Evolutionary conservation across 2,888 invertebrate genomes (phyloP).

Genomic region (Tortricodes alternella): DNA sequence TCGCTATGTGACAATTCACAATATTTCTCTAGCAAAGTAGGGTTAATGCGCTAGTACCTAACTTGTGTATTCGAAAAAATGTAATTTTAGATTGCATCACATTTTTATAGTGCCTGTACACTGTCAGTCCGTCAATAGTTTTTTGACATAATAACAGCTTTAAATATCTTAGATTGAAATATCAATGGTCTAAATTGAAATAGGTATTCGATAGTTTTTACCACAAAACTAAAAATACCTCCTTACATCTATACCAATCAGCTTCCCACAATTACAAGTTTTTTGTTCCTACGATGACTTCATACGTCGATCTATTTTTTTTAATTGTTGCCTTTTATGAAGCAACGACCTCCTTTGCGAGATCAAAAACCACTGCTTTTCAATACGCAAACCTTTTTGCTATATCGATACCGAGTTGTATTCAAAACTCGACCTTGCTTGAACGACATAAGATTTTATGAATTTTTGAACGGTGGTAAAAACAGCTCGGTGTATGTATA

Average conservation of each 20-base stretch:
- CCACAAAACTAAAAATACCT: not conserved
- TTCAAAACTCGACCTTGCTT: not conserved
- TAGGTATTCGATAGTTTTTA: slow-evolving; percentile 4
- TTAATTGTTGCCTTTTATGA: slow-evolving; percentile 29
- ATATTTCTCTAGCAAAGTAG: too few species aligned
- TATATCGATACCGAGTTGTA: not conserved
- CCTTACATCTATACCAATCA: slow-evolving; percentile 17
- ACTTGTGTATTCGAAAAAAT: too few species aligned
- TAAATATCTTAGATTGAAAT: not conserved
- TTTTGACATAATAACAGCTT: too few species aligned
- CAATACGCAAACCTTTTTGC: slow-evolving; percentile 16
- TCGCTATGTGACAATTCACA: too few species aligned
- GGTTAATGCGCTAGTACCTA: too few species aligned
- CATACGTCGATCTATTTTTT: slow-evolving; percentile 31
- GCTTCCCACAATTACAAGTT: slow-evolving; percentile 19
- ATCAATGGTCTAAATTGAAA: not conserved
- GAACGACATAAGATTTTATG: not conserved
- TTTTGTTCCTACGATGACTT: slow-evolving; percentile 27
- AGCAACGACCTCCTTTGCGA: slow-evolving; percentile 29
- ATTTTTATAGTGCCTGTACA: not conserved
- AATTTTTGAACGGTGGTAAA: slow-evolving; percentile 6
- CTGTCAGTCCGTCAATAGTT: too few species aligned
- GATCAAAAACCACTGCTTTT: slow-evolving; percentile 30
- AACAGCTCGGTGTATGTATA: slow-evolving; percentile 25
- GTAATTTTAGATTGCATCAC: not conserved